Evolutionary conservation across 2,113 vertebrate species (phyloP).

Genomic region (Pollimyrus isidori): DNA sequence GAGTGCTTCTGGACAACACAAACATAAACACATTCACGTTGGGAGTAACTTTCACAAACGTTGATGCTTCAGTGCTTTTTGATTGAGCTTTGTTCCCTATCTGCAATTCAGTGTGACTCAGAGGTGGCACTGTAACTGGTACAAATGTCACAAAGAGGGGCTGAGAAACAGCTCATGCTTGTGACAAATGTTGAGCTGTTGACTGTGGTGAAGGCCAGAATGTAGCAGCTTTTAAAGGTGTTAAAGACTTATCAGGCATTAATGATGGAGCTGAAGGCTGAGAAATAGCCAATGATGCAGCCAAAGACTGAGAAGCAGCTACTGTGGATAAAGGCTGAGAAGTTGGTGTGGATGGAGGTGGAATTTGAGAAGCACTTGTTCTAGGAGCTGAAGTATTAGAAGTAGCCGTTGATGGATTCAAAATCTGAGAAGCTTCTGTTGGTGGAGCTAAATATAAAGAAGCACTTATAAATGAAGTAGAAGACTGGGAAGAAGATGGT

Average conservation of each 20-base stretch:
- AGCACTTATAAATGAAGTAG: neutral
- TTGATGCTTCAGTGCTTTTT: neutral
- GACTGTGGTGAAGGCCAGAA: neutral
- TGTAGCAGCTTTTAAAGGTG: neutral
- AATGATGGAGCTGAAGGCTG: neutral
- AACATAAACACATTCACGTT: slow-evolving; percentile 19
- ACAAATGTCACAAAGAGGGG: neutral
- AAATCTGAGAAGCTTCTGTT: neutral
- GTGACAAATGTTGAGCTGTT: neutral
- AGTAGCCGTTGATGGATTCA: neutral
- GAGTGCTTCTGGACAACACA: slow-evolving; percentile 13
- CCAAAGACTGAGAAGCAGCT: neutral
- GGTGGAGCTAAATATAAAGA: neutral
- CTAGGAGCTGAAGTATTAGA: neutral
- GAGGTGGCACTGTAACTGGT: neutral
- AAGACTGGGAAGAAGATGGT: neutral
- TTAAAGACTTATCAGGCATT: neutral
- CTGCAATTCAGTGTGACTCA: neutral
- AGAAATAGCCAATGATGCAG: neutral
- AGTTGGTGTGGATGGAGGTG: neutral
- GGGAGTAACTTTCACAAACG: slow-evolving; percentile 16
- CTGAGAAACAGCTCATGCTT: neutral
- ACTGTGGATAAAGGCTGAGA: neutral
- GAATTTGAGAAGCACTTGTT: neutral
- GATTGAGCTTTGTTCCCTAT: neutral